Evolutionary conservation across 2,113 vertebrate genomes (phyloP).

Genomic region (Chelonoidis abingdonii): DNA sequence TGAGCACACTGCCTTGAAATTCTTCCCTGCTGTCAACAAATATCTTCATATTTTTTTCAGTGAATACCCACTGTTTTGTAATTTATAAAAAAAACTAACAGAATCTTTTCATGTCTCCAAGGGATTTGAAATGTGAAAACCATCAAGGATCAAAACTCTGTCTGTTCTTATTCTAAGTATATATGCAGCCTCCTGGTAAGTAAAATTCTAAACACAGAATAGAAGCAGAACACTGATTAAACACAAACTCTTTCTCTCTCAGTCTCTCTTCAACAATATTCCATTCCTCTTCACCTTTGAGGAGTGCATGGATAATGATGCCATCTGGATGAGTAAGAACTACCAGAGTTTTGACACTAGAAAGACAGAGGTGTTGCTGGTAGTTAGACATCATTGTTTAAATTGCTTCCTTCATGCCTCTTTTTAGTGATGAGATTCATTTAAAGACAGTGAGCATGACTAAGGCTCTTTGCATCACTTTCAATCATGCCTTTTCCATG

Average conservation of each 20-base stretch:
- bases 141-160: not conserved
- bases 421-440: not conserved
- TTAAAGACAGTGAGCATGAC: not conserved
- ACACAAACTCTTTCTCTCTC: not conserved
- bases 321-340: not conserved
- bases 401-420: not conserved
- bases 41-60: not conserved
- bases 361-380: not conserved
- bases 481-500: not conserved
- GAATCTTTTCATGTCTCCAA: not conserved
- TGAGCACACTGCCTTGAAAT: not conserved
- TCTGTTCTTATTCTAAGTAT: not conserved
- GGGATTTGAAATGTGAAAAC: not conserved
- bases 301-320: not conserved
- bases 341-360: not conserved
- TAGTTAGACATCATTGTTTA: not conserved
- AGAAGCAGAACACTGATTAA: not conserved
- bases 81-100: not conserved
- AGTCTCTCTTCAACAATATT: not conserved
- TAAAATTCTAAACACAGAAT: not conserved
- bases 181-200: not conserved
- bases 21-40: not conserved
- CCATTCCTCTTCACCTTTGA: not conserved
- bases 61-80: not conserved
- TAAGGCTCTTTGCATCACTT: not conserved